Base-by-base conservation (phyloP, 1,140 invertebrate genomes). In the Cyrtorhinus lividipennis region DNA sequence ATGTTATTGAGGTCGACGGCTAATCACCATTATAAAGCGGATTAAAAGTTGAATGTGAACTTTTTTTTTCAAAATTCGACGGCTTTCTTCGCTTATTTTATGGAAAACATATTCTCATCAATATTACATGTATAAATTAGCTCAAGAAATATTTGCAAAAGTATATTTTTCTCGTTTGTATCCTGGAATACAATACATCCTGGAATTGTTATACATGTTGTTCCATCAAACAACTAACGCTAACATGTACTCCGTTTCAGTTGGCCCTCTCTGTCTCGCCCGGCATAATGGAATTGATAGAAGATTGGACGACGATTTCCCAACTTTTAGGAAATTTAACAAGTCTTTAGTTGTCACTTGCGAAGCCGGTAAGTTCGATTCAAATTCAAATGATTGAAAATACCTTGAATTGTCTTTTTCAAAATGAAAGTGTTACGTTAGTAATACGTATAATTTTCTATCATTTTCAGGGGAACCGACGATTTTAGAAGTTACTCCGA, bases 301-400 rank as follows among this genome's bases (percentile, higher is more conserved):
- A 66, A 79, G 90, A 64, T 74, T 88, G 63, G 88, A 92, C 70
- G 86, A 88, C 68, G 81, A 84, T 71, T 90, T 83, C 73, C 72
- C 78, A 2, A 82, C 83, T 0, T 94, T 92, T 72, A 85, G 84
- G 69, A 87, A 88, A 68, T 95, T 86, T 72, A 90, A 92, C 70
- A 81, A 87, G 66, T 81, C 83, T 5, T 74, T 93, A 56, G 67
- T 77, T 15, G 81, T 81, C 63, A 70, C 72, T 24, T 94, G 90
- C 72, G 82, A 86, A 67, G 68, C 78, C 69, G 80, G 81, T 75
- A 70, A 71, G 57, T 69, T 45, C 61, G 20, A 22, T 12, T 25
- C 12, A 22, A n/a, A n/a, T n/a, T n/a, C 22, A 22, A 12, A 22
- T 2, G 24, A 56, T 63, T 56, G 8, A 20, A 62, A 30, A 12